A percentile compares a stretch with the other conserved stretches of the same genome.
phyloP scores from a whole-genome alignment of 30 jellyfish, hydroid and myxozoan genomes.

The Cassiopea andromeda region DNA sequence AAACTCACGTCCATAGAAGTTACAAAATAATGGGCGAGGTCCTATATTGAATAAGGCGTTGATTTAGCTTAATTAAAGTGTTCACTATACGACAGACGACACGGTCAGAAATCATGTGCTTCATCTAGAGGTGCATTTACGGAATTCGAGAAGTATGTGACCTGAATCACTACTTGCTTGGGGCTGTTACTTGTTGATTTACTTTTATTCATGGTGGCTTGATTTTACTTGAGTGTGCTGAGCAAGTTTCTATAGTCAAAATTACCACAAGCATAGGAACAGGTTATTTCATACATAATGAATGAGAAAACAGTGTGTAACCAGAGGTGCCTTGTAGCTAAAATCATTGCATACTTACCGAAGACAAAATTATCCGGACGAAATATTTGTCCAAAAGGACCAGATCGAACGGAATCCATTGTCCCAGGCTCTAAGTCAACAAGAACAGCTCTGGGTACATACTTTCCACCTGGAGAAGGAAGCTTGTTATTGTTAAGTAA shows the following conservation, averaged over 20 bases:
- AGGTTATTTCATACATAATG: neutral
- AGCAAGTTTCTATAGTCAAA: neutral
- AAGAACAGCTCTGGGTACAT: conserved; percentile 90
- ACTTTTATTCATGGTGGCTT: neutral
- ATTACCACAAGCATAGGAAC: neutral
- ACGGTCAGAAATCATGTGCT: too few relatives aligned
- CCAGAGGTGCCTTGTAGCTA: neutral
- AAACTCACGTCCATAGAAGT: too few relatives aligned
- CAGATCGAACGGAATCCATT: conserved; percentile 85
- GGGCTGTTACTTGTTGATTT: neutral
- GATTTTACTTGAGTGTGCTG: neutral
- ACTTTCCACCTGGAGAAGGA: conserved; percentile 70
- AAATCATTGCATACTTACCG: conserved; percentile 40
- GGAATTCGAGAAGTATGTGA: too few relatives aligned
- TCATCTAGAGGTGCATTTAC: too few relatives aligned
- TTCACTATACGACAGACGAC: too few relatives aligned
- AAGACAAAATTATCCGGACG: conserved; percentile 89
- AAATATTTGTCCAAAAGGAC: conserved; percentile 82
- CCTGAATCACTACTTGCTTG: neutral
- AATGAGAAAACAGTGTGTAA: neutral
- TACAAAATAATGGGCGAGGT: too few relatives aligned
- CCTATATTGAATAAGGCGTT: too few relatives aligned
- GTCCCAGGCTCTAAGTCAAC: conserved; percentile 93
- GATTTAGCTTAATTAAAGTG: too few relatives aligned
- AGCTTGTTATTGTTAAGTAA: neutral